Base-by-base conservation (phyloP, 1,140 invertebrate genomes). In the Xylocopa sonorina region DNA sequence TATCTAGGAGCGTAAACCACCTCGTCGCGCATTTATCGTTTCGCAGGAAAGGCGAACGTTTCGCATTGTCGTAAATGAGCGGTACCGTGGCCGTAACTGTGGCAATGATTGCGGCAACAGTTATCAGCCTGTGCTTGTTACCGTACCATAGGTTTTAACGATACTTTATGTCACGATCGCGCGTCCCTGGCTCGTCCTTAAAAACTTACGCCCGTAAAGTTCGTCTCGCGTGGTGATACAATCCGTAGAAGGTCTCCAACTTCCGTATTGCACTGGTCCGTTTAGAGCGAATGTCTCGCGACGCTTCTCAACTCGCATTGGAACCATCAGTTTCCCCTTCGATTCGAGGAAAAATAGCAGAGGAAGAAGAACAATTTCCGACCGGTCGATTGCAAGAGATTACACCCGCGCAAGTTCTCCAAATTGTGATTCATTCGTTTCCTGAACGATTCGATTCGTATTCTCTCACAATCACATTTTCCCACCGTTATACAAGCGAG, bases 91-190 rank as follows among this genome's bases (percentile, higher is more conserved):
- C 48, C 51, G 38, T 67, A 67, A 67, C 48, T 34, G 29, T 21
- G n/a, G 2, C 64, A n/a, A n/a, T 43, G 64, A 67, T 67, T 51
- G 24, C 64, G 48, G 21, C 18, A 67, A 67, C 46, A 51, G 64
- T 50, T 67, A 67, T 69, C 66, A 38, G 48, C 29, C n/a, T n/a
- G 43, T n/a, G 64, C 68, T 72, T 58, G 55, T 72, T 72, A 51
- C 41, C 24, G 24, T 29, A 57, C 55, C 68, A 41, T 34, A 21
- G 41, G 68, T 57, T 53, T n/a, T 53, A 53, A 53, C 12, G 51
- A 53, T 53, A 53, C 12, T 53, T 53, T 53, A 27, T 41, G 43
- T 43, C 51, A 51, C 1, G 67, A 69, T 69, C 41, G 29, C 50
- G 50, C 38, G 32, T 43, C 50, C 6, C 38, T 41, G 18, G 9